Evolutionary conservation across 2,888 invertebrate species (phyloP).

Genomic region (Chalcis sispes): DNA sequence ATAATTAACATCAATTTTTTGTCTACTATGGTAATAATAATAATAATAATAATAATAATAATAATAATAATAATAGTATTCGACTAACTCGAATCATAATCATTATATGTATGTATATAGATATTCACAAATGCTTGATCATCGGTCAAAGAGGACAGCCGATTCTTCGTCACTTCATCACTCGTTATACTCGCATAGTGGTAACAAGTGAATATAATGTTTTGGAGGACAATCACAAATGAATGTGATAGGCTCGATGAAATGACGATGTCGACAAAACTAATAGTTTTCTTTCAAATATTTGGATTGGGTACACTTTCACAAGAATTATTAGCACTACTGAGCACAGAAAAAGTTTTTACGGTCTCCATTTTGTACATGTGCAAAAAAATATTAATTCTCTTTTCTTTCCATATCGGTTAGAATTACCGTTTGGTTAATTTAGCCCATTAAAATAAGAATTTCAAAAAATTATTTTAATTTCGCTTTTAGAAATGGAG

Average conservation of each 20-base stretch:
- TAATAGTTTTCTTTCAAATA: slow-evolving; percentile 45
- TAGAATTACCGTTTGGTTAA: too few relatives aligned
- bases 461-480: neutral
- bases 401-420: too few relatives aligned
- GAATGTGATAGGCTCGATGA: slow-evolving; percentile 51
- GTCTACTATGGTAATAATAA: too few relatives aligned
- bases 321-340: slow-evolving; percentile 61
- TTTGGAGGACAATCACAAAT: slow-evolving; percentile 50
- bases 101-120: slow-evolving; percentile 15
- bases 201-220: slow-evolving; percentile 12
- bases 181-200: slow-evolving; percentile 6
- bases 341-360: slow-evolving; percentile 54
- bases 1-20: slow-evolving; percentile 34
- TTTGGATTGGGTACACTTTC: slow-evolving; percentile 57
- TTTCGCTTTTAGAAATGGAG: slow-evolving; percentile 46
- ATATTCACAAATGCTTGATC: slow-evolving; percentile 50
- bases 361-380: slow-evolving; percentile 51
- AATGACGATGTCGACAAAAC: slow-evolving; percentile 54
- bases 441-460: too few relatives aligned
- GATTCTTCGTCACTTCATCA: slow-evolving; percentile 55
- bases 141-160: slow-evolving; percentile 39
- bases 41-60: too few relatives aligned
- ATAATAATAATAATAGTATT: too few relatives aligned
- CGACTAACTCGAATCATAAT: slow-evolving; percentile 51
- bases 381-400: neutral